Base-by-base conservation (phyloP, 1,140 invertebrate genomes). In the Diplogasteroides magnus region DNA sequence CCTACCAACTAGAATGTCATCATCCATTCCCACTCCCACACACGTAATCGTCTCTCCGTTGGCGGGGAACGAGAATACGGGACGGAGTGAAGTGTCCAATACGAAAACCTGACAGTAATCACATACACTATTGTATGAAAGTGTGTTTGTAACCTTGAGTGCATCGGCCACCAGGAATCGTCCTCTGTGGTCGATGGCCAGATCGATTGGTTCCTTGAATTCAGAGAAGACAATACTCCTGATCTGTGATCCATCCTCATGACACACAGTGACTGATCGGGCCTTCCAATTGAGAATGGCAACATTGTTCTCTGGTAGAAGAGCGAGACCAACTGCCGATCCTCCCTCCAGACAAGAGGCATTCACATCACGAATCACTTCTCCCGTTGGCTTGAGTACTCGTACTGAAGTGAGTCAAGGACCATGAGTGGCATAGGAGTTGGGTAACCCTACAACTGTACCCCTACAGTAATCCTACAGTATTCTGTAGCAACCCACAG, bases 141-240 rank as follows among this genome's bases (percentile, higher is more conserved):
- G 37, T 11, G 19, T 48, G 37, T 6, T 6, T 11, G 3, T 3
- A 11, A 64, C 62, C 57, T 68, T 68, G 31, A 63, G 48, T 3
- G 66, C 62, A 60, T 72, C 70, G 1, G 70, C 70, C 31, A 72
- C 67, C 28, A 72, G 57, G 56, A 67, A 72, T 61, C 70, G 25
- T 14, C 70, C 70, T 61, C 70, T 31, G 15, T 55, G 27, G 32
- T 72, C 70, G 25, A 72, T 31, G 2, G 70, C 70, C 15, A 72
- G 28, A 32, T 72, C 70, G 11, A 59, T 72, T 19, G 70, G 70
- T 23, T 64, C 27, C 13, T 56, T 32, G 37, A 72, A 63, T 31
- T 72, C 70, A 0, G 70, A 72, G 63, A 72, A 72, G 32, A 31
- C 58, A 11, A 72, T 61, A 25, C 58, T 48, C 57, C 67, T 37